Base-by-base conservation (phyloP, 2,797 vertebrate species). In the Bryconaethiops microstoma region DNA sequence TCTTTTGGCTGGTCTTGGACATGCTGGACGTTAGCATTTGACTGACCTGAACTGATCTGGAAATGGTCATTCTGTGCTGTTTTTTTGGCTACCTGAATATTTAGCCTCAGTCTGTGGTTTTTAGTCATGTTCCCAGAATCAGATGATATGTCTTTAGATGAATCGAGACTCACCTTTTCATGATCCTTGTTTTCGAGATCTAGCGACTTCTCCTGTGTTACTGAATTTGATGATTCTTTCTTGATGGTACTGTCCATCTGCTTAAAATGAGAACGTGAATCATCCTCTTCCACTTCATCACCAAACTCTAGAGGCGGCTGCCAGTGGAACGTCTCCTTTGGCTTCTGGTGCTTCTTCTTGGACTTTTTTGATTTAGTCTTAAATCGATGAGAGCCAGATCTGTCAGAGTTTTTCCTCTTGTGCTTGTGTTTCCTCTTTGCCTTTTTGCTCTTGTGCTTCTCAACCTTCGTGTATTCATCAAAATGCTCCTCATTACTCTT, bases 221-320 rank as follows among this genome's bases (percentile, higher is more conserved):
- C 79, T 17, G 65, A 84, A 79, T 86, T 91, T 80, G 65, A 21
- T 1, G 87, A 87, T 84, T 87, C 91, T 5, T 83, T 72, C 19
- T 23, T 85, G 52, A 68, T 62, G 45, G 55, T 19, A 39, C 9
- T 57, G 40, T 75, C 60, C 13, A 60, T 39, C 29, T 65, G 79
- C 80, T 87, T 93, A 59, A 93, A 90, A 80, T 89, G 90, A 57
- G 71, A 63, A 74, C 90, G 91, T 4, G 87, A 71, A 72, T 89
- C 88, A 29, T 96, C 95, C 0, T 98, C 96, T 0, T 99, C 97
- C 0, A 96, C 97, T 45, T 99, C 97, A 3, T 99, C 98, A 4
- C 94, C 98, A 13, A 97, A 99, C 90, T 99, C 98, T 1, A 99
- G 89, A 0, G 98, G 98, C 1, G 98, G 98, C 86, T 99, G 97